Evolutionary conservation across 2,113 vertebrate genomes (phyloP).

Genomic region (Macroglossus sobrinus): DNA sequence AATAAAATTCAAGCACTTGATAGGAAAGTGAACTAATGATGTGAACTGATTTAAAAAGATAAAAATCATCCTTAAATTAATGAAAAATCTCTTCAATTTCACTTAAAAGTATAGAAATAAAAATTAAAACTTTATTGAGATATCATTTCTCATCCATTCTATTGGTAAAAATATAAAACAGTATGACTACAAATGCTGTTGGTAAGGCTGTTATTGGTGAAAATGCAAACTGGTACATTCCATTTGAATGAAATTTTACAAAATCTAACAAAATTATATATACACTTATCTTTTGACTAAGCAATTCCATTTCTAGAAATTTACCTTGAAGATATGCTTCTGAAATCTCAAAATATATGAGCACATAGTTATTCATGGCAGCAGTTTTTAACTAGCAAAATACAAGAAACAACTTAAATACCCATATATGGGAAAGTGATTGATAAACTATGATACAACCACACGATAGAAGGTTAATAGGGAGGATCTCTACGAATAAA

Average conservation of each 20-base stretch:
- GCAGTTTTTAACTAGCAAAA: background rate
- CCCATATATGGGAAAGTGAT: background rate
- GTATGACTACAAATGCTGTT: background rate
- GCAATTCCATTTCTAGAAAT: background rate
- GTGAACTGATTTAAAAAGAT: background rate
- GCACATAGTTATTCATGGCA: background rate
- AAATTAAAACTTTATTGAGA: background rate
- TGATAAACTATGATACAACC: background rate
- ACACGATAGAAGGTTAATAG: background rate
- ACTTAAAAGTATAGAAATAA: background rate
- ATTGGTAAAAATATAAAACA: slow-evolving; percentile 1
- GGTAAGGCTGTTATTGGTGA: background rate
- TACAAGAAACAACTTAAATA: background rate
- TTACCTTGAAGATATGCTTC: background rate
- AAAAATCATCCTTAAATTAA: background rate
- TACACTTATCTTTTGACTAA: background rate
- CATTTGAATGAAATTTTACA: background rate
- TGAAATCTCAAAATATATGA: background rate
- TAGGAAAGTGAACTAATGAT: background rate
- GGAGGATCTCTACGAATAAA: background rate
- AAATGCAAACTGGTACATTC: background rate
- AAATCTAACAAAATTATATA: background rate
- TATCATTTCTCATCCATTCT: background rate
- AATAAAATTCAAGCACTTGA: background rate
- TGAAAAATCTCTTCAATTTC: background rate